Evolutionary conservation across 1,140 invertebrate species (phyloP).

Genomic region (Penaeus japonicus): DNA sequence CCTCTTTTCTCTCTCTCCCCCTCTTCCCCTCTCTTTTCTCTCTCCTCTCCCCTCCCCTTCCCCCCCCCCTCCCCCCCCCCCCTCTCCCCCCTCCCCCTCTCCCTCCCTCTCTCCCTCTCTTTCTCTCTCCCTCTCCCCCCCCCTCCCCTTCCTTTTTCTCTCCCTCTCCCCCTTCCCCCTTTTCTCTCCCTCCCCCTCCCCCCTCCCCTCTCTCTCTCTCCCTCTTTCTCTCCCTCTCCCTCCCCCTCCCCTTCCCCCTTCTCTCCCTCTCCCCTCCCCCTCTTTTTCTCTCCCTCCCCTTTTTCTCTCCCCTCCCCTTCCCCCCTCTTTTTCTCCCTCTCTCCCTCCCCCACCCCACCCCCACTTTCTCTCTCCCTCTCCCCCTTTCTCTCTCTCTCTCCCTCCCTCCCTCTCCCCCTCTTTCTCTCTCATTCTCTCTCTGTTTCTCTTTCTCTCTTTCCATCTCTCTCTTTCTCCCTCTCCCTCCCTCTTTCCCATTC

Average conservation of each 20-base stretch:
- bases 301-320: background rate
- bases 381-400: background rate
- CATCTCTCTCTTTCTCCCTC: background rate
- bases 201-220: too few species aligned
- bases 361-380: background rate
- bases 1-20: too few species aligned
- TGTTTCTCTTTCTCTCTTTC: background rate
- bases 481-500: background rate
- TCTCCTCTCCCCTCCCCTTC: too few species aligned
- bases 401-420: background rate
- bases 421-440: background rate
- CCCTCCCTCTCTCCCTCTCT: too few species aligned
- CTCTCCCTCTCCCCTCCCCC: background rate
- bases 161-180: too few species aligned
- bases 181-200: too few species aligned
- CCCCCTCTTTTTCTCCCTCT: background rate
- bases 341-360: background rate
- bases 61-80: too few species aligned
- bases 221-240: too few species aligned
- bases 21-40: too few species aligned
- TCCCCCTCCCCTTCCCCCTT: background rate
- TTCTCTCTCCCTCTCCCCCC: too few species aligned
- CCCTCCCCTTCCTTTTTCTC: too few species aligned
- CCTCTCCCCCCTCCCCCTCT: too few species aligned
- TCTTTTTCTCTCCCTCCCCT: background rate